Evolutionary conservation across 2,888 invertebrate genomes (phyloP), one percentile per base, ranked within the genome.

Genomic region (Cephalotes varians): DNA sequence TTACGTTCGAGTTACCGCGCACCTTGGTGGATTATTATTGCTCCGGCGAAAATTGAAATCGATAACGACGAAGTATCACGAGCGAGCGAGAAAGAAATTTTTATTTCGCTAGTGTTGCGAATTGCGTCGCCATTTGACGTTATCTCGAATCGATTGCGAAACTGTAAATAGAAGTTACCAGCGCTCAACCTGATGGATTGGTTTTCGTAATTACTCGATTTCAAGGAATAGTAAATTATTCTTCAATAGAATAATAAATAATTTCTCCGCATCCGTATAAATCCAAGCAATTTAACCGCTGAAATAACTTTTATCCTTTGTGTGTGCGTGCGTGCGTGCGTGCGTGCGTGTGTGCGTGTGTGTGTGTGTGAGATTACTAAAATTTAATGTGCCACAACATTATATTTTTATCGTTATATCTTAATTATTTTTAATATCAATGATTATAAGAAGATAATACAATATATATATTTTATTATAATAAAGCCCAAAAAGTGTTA

Each of bases 41-140:
- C 25, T 56, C 25, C 71, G 44, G 71, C 56, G 77, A 77, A 77
- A 77, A 77, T 77, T 77, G 77, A 77, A 77, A 77, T 71, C 77
- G 77, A 77, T 77, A 77, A 77, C 77, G 77, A 77, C 71, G 18
- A 44, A 56, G 67, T 77, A 71, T 71, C 77, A 25, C 71, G 44
- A 65, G 76, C 28, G 62, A 31, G 44, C n/a, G 60, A 56, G 18
- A 77, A 69, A 71, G 71, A 79, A 79, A 79, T 79, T 79, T 79
- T 69, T 79, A 71, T 79, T 71, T 34, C 56, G 34, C 56, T 21
- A 18, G 12, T 79, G 44, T 71, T 56, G 77, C 71, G 77, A 71
- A 69, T 79, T 79, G 77, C 77, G 56, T 71, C 44, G 56, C 56
- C 71, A 71, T 44, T 79, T 71, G 71, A 56, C 71, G 71, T 56